Conservation (phyloP, 2,888 invertebrate species). For the Alviniconcha strummeri region DNA sequence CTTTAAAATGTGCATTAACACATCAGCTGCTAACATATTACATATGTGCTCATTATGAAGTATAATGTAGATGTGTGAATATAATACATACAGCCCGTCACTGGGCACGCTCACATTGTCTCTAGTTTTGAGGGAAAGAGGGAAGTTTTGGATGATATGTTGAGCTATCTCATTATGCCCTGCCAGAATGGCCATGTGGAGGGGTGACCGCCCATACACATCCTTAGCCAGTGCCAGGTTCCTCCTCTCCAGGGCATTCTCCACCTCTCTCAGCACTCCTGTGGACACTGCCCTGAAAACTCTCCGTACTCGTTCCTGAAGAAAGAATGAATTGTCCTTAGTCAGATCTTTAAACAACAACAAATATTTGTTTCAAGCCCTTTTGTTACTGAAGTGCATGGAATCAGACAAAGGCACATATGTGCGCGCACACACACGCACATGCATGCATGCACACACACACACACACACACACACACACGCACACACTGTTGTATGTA, state of each 20-base stretch:
- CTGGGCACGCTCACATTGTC: constrained; percentile 58
- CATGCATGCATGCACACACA: background rate
- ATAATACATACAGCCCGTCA: too few relatives aligned
- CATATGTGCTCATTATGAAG: too few relatives aligned
- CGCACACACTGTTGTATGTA: background rate
- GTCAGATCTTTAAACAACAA: too few relatives aligned
- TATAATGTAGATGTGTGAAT: too few relatives aligned
- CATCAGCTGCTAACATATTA: too few relatives aligned
- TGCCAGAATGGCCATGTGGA: constrained; percentile 59
- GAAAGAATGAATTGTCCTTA: too few relatives aligned
- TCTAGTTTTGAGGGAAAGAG: constrained; percentile 51
- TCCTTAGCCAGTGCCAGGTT: constrained; percentile 52
- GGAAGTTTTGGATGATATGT: constrained; percentile 50
- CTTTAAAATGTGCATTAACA: too few relatives aligned
- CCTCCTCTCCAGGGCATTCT: constrained; percentile 48
- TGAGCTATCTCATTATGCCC: constrained; percentile 51
- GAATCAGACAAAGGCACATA: background rate
- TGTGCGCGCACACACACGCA: background rate
- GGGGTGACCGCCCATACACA: constrained; percentile 51
- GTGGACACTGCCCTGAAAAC: constrained; percentile 46
- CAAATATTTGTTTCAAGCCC: too few relatives aligned
- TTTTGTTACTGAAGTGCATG: background rate
- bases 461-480: background rate
- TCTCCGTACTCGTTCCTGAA: constrained; percentile 46
- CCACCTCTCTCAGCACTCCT: constrained; percentile 39